Evolutionary conservation across 2,113 vertebrate species (phyloP).

Genomic region (Anas platyrhynchos): DNA sequence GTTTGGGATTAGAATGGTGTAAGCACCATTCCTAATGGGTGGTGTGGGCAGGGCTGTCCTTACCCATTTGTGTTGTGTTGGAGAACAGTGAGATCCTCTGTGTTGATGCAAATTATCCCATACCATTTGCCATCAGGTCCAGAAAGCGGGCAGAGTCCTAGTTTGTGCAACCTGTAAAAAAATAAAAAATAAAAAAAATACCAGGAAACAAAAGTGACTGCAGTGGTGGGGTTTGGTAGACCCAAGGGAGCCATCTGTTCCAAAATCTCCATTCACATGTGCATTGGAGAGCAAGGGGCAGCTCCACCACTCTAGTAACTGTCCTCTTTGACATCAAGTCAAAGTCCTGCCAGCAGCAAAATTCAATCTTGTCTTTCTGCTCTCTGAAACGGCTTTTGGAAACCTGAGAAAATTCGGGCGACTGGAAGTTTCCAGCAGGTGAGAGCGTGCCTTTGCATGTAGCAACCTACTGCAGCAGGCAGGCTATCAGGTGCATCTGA

Average conservation of each 20-base stretch:
- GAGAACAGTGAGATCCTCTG: not conserved
- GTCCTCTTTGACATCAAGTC: not conserved
- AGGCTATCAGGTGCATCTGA: not conserved
- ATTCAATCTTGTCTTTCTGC: not conserved
- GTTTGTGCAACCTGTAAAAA: not conserved
- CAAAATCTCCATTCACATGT: accelerated
- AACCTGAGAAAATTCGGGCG: not conserved
- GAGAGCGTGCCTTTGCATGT: not conserved
- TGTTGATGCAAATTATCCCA: not conserved
- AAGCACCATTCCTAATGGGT: not conserved
- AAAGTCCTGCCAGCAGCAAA: not conserved
- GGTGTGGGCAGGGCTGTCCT: not conserved
- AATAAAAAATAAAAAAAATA: not conserved
- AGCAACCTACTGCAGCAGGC: not conserved
- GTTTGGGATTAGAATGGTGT: not conserved
- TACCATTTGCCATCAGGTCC: accelerated
- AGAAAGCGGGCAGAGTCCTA: not conserved
- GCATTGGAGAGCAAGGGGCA: not conserved
- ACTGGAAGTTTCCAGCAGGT: not conserved
- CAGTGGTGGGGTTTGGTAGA: not conserved
- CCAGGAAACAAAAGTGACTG: not conserved
- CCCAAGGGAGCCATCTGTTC: not conserved
- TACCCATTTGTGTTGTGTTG: not conserved
- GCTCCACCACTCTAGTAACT: not conserved
- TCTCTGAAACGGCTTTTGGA: not conserved